Percentiles rank a stretch among this genome's conserved stretches.
These are phyloP conservation scores for Marisa cornuarietis DNA, from an alignment of 1,140 invertebrate genomes.

Conservation along the genomic window DNA sequence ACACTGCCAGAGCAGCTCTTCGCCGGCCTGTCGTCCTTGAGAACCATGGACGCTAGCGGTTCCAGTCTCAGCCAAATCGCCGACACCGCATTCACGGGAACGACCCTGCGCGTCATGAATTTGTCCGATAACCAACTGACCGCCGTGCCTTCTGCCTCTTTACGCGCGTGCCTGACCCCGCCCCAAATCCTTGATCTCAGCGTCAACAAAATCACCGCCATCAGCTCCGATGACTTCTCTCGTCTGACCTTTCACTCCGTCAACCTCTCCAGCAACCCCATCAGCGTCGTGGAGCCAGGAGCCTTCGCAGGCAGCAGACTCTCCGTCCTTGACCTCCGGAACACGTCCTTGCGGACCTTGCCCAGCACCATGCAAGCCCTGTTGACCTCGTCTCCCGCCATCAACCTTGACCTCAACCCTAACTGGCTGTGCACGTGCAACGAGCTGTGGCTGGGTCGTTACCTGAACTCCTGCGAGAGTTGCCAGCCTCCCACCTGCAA, in stretches of 20 bases:
- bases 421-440: constrained; percentile 14
- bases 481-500: constrained; percentile 23
- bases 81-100: constrained; percentile 33
- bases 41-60: constrained; percentile 26
- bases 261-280: constrained; percentile 17
- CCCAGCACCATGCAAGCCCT: constrained; percentile 8
- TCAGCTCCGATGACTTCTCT: constrained; percentile 24
- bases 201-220: constrained; percentile 13
- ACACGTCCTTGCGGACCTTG: constrained; percentile 11
- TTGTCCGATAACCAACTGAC: constrained; percentile 41
- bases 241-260: constrained; percentile 11
- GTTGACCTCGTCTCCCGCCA: neutral
- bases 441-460: constrained; percentile 20
- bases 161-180: neutral
- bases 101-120: constrained; percentile 37
- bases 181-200: constrained; percentile 26
- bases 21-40: constrained; percentile 31
- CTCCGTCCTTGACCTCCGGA: constrained; percentile 11
- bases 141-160: constrained; percentile 31
- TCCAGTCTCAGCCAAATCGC: constrained; percentile 34
- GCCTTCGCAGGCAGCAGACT: neutral
- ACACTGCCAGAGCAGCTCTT: constrained; percentile 32
- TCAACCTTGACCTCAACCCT: constrained; percentile 9
- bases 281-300: constrained; percentile 6
- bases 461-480: constrained; percentile 2